Evolutionary conservation across 2,888 invertebrate genomes (phyloP), one percentile per base, ranked within the genome.

Genomic region (Athetis lepigone): DNA sequence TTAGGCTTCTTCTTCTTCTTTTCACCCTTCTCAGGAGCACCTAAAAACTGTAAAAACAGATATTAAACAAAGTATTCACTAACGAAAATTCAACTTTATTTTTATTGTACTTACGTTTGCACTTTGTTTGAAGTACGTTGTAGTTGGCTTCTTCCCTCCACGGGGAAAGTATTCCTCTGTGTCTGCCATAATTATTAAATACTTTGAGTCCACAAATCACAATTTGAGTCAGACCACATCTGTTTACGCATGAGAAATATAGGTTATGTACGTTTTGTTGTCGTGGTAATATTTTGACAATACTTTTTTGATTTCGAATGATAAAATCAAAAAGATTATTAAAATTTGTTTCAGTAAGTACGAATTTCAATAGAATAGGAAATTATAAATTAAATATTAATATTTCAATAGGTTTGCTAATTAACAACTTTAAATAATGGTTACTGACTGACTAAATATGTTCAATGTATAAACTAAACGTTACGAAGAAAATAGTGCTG

Each of bases 101-200:
- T 50, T 51, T 23, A 8, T 18, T 21, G 46, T 19, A 88, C 90
- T 88, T 83, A 92, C 93, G 71, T 94, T 94, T 70, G 90, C 89
- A 79, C 91, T 91, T 75, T 92, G 90, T 77, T 93, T 92, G 71
- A 93, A 95, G 84, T 93, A 85, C 74, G 90, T 89, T 36, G 89
- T 84, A 36, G 90, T 87, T 1, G 95, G 93, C 77, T 95, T 95
- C 80, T 92, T 95, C 9, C 96, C 95, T 51, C 96, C 96, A 61
- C 96, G 93, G 13, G 96, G 96, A 86, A 96, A 96, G 82, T 94
- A 95, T 82, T 95, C 95, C 78, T 96, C 96, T 50, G 88, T 89
- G 37, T 92, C 92, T 50, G 76, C 91, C 91, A 93, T 93, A 69
- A 37, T 80, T 79, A 25, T 62, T 71, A 51, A 62, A 67, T 46